Base-by-base conservation (phyloP, 64 coral and sea anemone species). In the Exaiptasia diaphana region DNA sequence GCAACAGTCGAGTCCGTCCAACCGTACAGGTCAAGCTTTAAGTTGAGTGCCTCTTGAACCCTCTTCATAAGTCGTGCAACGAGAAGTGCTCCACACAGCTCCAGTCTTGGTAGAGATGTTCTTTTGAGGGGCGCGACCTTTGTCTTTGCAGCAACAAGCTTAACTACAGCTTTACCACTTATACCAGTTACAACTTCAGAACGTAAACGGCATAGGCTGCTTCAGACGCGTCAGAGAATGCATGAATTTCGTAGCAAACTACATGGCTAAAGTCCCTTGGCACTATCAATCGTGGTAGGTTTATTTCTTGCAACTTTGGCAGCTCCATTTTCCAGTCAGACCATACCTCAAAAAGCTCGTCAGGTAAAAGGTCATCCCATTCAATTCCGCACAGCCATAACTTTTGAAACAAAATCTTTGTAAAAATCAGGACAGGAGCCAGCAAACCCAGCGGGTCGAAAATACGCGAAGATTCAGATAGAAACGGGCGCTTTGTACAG, bases 181-280 rank as follows among this genome's bases (percentile, higher is more conserved):
- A n/a, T 68, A 14, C 17, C 33, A 71, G 9, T 13, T 30, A 38
- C 11, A 31, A 8, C 63, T 69, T 13, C 26, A 52, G 70, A 29
- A 50, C 39, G 15, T 6, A 38, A 15, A 43, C 30, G 12, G 25
- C 63, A 68, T 83, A 83, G 17, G 39, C 79, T 42, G 24, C 41
- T 45, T 82, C 78, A 48, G 78, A 82, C 3, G 78, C 78, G 13
- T 82, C 42, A 20, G 35, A 82, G 26, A 82, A 82, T 13, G n/a
- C 40, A 68, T 67, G 78, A 7, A 82, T 17, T 50, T 82, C 78
- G 30, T 29, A 31, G 26, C 38, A n/a, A n/a, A n/a, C 50, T 20
- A 22, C 23, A 82, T 17, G 0, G 38, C 36, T 71, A n/a, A 13
- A 3, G 27, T 14, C 61, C 21, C 44, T 44, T 4, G 78, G 78